Conservation (phyloP, 2,113 vertebrate genomes). For the Cyanoderma ruficeps region DNA sequence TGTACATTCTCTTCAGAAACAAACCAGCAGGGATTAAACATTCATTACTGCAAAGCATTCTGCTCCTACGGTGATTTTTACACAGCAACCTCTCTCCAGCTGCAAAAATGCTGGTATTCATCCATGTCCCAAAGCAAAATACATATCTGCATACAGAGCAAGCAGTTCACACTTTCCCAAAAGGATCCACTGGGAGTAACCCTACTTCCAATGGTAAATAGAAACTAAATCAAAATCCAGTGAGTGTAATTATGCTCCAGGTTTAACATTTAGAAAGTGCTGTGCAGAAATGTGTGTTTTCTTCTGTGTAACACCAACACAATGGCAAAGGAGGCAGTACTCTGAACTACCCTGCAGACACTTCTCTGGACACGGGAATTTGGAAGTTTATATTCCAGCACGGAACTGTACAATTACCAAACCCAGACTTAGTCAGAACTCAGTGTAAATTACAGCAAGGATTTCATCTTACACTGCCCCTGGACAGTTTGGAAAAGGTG, state of each 20-base stretch:
- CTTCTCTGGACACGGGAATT: background rate
- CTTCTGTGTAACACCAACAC: background rate
- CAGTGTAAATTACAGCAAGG: background rate
- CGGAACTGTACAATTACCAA: background rate
- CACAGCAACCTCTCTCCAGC: background rate
- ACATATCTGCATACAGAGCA: background rate
- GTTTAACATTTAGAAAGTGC: background rate
- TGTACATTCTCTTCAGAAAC: background rate
- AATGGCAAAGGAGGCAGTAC: background rate
- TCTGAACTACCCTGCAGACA: background rate
- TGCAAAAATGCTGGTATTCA: background rate
- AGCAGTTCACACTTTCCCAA: background rate
- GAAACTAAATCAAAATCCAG: background rate
- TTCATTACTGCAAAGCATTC: background rate
- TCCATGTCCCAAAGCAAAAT: background rate
- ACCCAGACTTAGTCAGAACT: background rate
- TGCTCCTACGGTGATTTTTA: background rate
- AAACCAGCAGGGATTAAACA: background rate
- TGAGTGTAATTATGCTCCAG: background rate
- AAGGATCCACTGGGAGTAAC: background rate
- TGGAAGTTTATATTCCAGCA: background rate
- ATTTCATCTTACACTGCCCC: background rate
- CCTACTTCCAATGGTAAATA: background rate
- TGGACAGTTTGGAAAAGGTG: background rate
- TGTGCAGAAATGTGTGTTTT: rapidly evolving